A percentile compares a stretch with the other conserved stretches of the same genome.
Evolutionary conservation across 2,113 vertebrate species (phyloP).

Genomic region (Apaloderma vittatum): DNA sequence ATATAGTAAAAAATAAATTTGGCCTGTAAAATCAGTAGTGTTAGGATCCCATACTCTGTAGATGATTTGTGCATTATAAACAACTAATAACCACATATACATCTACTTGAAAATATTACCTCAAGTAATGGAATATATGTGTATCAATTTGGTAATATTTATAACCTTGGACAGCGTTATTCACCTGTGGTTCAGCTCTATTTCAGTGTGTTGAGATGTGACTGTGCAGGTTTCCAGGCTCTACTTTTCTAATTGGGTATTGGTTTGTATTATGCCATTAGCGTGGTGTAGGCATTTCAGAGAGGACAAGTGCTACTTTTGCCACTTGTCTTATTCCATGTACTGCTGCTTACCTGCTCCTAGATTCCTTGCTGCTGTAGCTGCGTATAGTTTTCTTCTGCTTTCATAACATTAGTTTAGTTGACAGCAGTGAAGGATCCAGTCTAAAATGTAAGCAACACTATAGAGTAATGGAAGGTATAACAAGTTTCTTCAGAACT

Average conservation of each 20-base stretch:
- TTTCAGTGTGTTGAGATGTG: background rate
- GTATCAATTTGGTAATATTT: background rate
- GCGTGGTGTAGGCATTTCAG: background rate
- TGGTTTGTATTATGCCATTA: background rate
- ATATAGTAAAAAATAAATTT: background rate
- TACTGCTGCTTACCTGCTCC: background rate
- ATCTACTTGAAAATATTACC: background rate
- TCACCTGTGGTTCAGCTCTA: background rate
- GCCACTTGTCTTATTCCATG: background rate
- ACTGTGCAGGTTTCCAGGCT: background rate
- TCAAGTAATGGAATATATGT: accelerated
- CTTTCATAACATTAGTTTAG: background rate
- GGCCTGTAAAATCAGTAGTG: background rate
- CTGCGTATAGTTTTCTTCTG: background rate
- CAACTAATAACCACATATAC: background rate
- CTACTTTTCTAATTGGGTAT: background rate
- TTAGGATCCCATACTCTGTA: background rate
- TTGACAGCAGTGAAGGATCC: background rate
- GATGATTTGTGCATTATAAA: background rate
- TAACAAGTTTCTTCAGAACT: background rate
- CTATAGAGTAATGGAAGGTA: background rate
- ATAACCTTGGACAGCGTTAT: background rate
- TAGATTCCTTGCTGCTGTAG: background rate
- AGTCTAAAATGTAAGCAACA: background rate
- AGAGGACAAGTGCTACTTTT: background rate